Base-by-base conservation (phyloP, 2,797 vertebrate species). In the Lagocephalus sceleratus region DNA sequence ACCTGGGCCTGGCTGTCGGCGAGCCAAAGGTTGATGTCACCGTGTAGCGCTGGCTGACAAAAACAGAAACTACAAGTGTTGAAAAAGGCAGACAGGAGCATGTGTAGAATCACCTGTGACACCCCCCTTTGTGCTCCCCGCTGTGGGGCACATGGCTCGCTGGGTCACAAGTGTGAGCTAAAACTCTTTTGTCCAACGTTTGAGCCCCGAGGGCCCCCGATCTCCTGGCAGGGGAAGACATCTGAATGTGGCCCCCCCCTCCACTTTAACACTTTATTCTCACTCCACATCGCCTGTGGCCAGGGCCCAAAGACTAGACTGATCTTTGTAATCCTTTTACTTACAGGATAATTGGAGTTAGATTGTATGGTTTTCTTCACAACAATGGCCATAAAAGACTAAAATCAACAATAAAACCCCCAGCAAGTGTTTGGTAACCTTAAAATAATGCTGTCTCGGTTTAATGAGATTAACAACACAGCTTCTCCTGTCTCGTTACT, bases 11-110 rank as follows among this genome's bases (percentile, higher is more conserved):
- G 60, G 71, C 76, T 89, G 86, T 90, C 86, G 78, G 56, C 45
- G 70, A 64, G 75, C 84, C 86, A 81, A 74, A 84, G 76, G 81
- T 66, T 86, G 84, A 86, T 87, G 87, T 90, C 88, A 90, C 82
- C 75, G 75, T 87, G 82, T 78, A 78, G 83, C 82, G 68, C 44
- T 2, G 52, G 69, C 55, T 82, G 82, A 85, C 78, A 80, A 71
- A 83, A 70, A 84, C 56, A 73, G 67, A 78, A 77, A 81, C 79
- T 72, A 79, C 78, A 77, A 81, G 84, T 82, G 79, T 85, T 83
- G 83, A 87, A 84, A 83, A 76, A 84, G 71, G 73, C 78, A 79
- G 75, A 83, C 75, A 70, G 73, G 74, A 79, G 75, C 86, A 86
- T 83, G 76, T 83, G 81, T 80, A 77, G 82, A 80, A 78, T 84